These are phyloP conservation scores for Dioctria rufipes DNA, from an alignment of 2,888 invertebrate genomes.

Conservation along the genomic window DNA sequence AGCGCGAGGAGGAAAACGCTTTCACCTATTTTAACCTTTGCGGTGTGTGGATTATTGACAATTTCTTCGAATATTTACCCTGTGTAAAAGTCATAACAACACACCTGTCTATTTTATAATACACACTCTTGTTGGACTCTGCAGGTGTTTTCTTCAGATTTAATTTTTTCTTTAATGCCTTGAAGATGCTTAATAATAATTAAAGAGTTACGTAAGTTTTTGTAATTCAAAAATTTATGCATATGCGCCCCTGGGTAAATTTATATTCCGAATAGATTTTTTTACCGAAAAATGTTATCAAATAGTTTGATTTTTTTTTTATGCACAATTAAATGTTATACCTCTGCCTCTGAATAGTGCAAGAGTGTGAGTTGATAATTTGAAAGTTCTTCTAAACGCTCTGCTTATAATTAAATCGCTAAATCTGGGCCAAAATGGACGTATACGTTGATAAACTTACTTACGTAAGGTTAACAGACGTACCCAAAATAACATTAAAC, in stretches of 20 bases:
- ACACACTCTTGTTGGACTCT: background rate
- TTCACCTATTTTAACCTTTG: background rate
- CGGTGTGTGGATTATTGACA: background rate
- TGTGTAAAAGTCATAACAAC: background rate
- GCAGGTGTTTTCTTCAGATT: background rate
- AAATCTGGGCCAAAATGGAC: no score
- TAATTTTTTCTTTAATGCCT: background rate
- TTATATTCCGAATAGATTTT: background rate
- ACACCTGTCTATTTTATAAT: constrained; percentile 1
- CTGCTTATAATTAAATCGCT: no score
- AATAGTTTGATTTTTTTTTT: background rate
- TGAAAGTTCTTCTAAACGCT: no score
- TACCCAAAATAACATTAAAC: no score
- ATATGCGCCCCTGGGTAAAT: background rate
- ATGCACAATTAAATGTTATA: background rate
- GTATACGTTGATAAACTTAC: no score
- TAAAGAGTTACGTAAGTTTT: background rate
- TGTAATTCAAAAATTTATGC: background rate
- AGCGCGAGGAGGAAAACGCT: background rate
- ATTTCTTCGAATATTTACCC: background rate
- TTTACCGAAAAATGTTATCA: background rate
- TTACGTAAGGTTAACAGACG: no score
- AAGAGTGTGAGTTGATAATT: no score
- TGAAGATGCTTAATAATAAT: no score
- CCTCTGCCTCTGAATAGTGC: background rate